phyloP scores from a whole-genome alignment of 2,113 vertebrate genomes.

The Neolamprologus cancellatus region DNA sequence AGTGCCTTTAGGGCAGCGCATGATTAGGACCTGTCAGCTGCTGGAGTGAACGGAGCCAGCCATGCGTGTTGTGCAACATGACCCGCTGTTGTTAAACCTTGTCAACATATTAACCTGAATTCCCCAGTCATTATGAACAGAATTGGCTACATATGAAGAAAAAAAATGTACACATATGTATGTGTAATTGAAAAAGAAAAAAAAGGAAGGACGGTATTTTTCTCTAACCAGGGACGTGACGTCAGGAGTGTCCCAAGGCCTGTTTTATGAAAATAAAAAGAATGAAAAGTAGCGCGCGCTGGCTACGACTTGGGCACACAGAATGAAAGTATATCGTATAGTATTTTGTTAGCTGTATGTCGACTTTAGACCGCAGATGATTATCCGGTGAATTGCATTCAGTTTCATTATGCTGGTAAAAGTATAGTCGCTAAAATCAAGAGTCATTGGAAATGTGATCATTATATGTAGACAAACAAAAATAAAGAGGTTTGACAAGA shows the following conservation, averaged over 20 bases:
- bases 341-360: background rate
- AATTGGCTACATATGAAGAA: slow-evolving; percentile 62
- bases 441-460: background rate
- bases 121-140: slow-evolving; percentile 87
- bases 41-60: slow-evolving; percentile 80
- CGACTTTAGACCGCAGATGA: background rate
- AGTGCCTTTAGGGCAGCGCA: slow-evolving; percentile 89
- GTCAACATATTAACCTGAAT: slow-evolving; percentile 99
- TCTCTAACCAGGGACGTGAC: slow-evolving; percentile 54
- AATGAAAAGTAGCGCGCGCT: slow-evolving; percentile 9
- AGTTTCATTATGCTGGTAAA: background rate
- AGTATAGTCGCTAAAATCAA: background rate
- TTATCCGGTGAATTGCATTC: background rate
- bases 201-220: background rate
- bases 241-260: slow-evolving; percentile 70
- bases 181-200: slow-evolving; percentile 67
- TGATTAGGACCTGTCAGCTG: slow-evolving; percentile 97
- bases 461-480: slow-evolving; percentile 26
- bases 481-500: slow-evolving; percentile 51
- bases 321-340: background rate
- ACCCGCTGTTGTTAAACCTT: slow-evolving; percentile 96
- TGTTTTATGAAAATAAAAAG: slow-evolving; percentile 55
- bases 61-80: slow-evolving; percentile 88
- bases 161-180: slow-evolving; percentile 63
- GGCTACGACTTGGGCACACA: background rate